These are phyloP conservation scores for Chloroclysta siterata DNA, from an alignment of 2,888 invertebrate species.

Conservation along the genomic window DNA sequence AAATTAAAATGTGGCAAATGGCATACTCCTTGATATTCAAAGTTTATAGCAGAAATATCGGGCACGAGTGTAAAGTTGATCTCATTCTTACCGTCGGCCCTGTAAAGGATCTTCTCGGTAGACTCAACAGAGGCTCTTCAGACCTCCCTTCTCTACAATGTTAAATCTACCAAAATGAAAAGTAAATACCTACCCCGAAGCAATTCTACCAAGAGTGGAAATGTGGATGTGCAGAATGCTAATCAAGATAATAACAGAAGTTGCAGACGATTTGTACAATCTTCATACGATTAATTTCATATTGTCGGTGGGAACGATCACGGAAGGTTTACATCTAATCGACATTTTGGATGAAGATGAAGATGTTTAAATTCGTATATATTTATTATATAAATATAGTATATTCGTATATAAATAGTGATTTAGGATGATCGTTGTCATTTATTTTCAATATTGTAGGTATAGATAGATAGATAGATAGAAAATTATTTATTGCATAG, in stretches of 20 bases:
- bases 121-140: slow-evolving; percentile 54
- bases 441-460: neutral
- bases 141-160: slow-evolving; percentile 35
- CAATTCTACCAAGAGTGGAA: slow-evolving; percentile 36
- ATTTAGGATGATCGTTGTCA: neutral
- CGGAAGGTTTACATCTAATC: slow-evolving; percentile 68
- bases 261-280: slow-evolving; percentile 67
- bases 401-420: slow-evolving; percentile 1
- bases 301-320: slow-evolving; percentile 67
- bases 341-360: slow-evolving; percentile 74
- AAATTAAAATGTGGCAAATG: slow-evolving; percentile 77
- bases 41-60: slow-evolving; percentile 65
- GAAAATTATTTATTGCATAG: too few species aligned
- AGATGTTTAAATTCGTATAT: slow-evolving; percentile 40
- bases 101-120: slow-evolving; percentile 61
- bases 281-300: slow-evolving; percentile 69
- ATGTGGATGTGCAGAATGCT: slow-evolving; percentile 78
- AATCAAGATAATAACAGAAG: slow-evolving; percentile 64
- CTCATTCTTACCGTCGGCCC: slow-evolving; percentile 71
- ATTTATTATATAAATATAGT: too few species aligned
- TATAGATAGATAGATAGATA: too few species aligned
- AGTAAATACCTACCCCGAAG: slow-evolving; percentile 24
- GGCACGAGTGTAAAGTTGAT: slow-evolving; percentile 76
- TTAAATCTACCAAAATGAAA: slow-evolving; percentile 45
- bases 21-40: slow-evolving; percentile 76